Base-by-base conservation (phyloP, 2,797 vertebrate genomes). In the Diplodus sargus region DNA sequence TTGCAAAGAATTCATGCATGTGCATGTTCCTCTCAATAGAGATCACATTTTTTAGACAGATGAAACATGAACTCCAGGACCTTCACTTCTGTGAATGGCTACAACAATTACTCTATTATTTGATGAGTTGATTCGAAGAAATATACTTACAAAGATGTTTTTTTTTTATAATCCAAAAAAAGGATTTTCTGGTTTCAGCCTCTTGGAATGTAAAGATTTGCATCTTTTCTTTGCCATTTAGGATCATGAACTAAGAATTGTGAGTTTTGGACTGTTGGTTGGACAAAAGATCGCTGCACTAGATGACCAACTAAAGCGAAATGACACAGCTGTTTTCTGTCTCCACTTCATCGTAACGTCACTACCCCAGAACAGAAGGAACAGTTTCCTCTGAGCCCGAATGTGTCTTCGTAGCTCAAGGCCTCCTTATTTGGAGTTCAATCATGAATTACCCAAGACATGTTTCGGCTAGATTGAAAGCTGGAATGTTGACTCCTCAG, bases 361-460 rank as follows among this genome's bases (percentile, higher is more conserved):
- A 18, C n/a, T n/a, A 5, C 12, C 51, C 42, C 45, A 16, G 22
- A 57, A 70, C 23, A 62, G 58, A 42, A 18, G 39, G 4, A 52
- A 34, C 6, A 6, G 16, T 56, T 53, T 51, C 10, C 0, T 48
- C 25, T 25, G 25, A 4, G 74, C 58, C 73, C 0, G 3, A 60
- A 23, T 48, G 14, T 58, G 80, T 79, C 76, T 66, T 70, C 67
- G 34, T 72, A 73, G 69, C 72, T 86, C 45, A 72, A 56, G 74
- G 61, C 60, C 16, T 75, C 14, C 34, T 77, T 78, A 66, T 87
- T 82, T 70, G 23, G 47, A 49, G 10, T 54, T 63, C 1, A 17
- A 69, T 69, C 49, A 5, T 23, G 7, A 62, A 59, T 54, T 2
- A 56, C 2, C 16, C 17, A 0, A 9, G 74, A 71, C 79, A 43